Evolutionary conservation across 2,113 vertebrate species (phyloP).

Genomic region (Edolisoma coerulescens): DNA sequence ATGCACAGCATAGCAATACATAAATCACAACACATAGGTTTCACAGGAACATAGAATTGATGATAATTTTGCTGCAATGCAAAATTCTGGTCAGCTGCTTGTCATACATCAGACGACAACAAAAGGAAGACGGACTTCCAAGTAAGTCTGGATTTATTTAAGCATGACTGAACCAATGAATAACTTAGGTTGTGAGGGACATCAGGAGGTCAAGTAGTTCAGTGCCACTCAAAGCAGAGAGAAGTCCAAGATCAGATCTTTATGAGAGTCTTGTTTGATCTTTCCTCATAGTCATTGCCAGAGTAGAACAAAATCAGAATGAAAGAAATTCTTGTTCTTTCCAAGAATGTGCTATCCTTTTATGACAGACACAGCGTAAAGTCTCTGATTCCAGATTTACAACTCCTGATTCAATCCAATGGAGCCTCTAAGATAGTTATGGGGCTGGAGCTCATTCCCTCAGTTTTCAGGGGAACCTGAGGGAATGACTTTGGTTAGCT

Average conservation of each 20-base stretch:
- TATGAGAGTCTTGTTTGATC: not conserved
- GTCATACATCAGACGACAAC: not conserved
- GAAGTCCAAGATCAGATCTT: not conserved
- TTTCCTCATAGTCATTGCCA: not conserved
- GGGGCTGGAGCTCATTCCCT: not conserved
- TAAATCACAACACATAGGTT: not conserved
- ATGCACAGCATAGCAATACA: not conserved
- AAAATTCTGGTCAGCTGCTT: not conserved
- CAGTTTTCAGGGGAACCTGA: not conserved
- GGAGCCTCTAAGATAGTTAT: not conserved
- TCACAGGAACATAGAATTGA: not conserved
- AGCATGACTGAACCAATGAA: not conserved
- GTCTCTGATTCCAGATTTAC: not conserved
- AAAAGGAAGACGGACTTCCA: not conserved
- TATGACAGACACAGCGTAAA: not conserved
- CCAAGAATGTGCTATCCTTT: not conserved
- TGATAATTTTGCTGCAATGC: not conserved
- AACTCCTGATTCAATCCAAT: not conserved
- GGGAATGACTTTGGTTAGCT: not conserved
- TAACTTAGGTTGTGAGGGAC: not conserved
- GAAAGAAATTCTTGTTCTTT: not conserved
- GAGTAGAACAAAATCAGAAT: not conserved
- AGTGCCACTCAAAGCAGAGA: not conserved
- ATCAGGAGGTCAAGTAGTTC: not conserved
- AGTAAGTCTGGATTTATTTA: not conserved